A percentile compares a stretch with the other conserved stretches of the same genome.
phyloP scores from a whole-genome alignment of 2,888 invertebrate genomes.

The Embidobia sp. region DNA sequence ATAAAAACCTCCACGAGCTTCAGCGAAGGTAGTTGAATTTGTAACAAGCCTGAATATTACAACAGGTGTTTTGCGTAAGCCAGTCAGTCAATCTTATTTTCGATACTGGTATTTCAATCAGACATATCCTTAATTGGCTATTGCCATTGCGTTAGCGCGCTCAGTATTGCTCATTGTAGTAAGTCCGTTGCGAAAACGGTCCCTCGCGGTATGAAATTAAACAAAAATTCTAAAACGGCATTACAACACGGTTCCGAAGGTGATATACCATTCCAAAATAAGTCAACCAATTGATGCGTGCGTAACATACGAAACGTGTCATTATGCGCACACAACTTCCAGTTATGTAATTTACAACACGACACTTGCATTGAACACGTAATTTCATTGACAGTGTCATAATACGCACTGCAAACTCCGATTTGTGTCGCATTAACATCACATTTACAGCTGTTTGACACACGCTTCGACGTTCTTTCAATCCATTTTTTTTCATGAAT shows the following conservation, averaged over 20 bases:
- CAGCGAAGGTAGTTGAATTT: no score
- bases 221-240: slow-evolving; percentile 13
- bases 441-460: no score
- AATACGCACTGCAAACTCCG: slow-evolving; percentile 29
- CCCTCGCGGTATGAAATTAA: slow-evolving; percentile 11
- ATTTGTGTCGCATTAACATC: slow-evolving; percentile 9
- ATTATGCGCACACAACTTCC: slow-evolving; percentile 23
- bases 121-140: slow-evolving; percentile 12
- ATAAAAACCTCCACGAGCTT: no score
- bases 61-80: no score
- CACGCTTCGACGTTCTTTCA: no score
- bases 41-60: no score
- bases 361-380: slow-evolving; percentile 28
- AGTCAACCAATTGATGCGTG: slow-evolving; percentile 42
- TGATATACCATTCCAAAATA: slow-evolving; percentile 36
- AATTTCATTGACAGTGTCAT: slow-evolving; percentile 40
- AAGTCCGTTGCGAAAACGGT: slow-evolving; percentile 6
- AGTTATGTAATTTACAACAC: slow-evolving; percentile 43
- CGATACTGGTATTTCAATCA: slow-evolving; percentile 1
- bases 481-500: no score
- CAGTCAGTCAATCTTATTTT: no score
- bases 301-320: slow-evolving; percentile 40
- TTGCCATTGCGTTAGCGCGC: slow-evolving; percentile 18
- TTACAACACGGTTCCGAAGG: slow-evolving; percentile 13
- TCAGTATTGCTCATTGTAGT: slow-evolving; percentile 11